Conservation (phyloP, 2,888 invertebrate species). For the Apamea crenata region DNA sequence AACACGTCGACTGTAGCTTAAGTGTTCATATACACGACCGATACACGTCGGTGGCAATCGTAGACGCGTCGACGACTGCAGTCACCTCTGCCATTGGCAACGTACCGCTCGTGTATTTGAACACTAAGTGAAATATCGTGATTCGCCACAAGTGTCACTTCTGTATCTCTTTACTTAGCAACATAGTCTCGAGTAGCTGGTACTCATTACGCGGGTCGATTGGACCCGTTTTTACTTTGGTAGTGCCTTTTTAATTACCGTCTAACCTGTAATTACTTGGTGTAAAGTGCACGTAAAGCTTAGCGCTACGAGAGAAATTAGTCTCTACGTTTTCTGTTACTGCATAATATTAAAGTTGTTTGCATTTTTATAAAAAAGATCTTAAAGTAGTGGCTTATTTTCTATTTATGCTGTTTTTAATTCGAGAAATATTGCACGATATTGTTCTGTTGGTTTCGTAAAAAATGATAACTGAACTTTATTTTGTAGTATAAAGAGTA, state of each 20-base stretch:
- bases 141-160: not conserved
- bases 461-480: not conserved
- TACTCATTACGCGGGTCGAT: conserved; percentile 70
- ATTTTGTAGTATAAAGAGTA: not conserved
- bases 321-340: conserved; percentile 20
- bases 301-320: conserved; percentile 30
- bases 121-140: not conserved
- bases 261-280: conserved; percentile 73
- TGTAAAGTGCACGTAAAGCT: conserved; percentile 58
- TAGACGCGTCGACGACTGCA: not conserved
- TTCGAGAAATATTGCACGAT: not conserved
- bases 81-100: not conserved
- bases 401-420: not conserved
- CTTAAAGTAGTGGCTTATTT: conserved; percentile 1
- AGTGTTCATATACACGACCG: not conserved
- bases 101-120: too few species aligned
- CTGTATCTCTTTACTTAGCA: conserved; percentile 20
- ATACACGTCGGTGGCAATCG: not conserved
- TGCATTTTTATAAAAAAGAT: not conserved
- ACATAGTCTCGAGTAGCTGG: conserved; percentile 61
- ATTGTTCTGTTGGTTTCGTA: not conserved
- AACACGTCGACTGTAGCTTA: too few species aligned
- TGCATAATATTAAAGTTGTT: not conserved
- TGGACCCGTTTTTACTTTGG: conserved; percentile 72
- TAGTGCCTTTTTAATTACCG: conserved; percentile 78